Base-by-base conservation (phyloP, 2,797 vertebrate genomes). In the Xiphophorus birchmanni region DNA sequence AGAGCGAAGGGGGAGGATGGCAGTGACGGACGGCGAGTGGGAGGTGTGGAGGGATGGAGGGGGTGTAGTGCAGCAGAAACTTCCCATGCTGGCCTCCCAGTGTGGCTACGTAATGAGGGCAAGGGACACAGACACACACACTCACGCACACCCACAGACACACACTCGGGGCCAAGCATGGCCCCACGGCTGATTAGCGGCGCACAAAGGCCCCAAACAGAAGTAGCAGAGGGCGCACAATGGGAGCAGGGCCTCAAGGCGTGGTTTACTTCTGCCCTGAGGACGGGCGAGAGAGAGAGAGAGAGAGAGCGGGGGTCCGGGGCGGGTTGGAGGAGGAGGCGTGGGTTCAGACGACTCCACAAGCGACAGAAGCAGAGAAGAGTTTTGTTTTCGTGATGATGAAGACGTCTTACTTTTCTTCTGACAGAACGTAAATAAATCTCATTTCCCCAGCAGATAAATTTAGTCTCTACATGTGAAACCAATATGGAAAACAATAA, bases 141-240 rank as follows among this genome's bases (percentile, higher is more conserved):
- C 81, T 73, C 79, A 79, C 78, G 76, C 81, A 83, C 85, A 82
- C 82, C 71, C 81, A 4, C 84, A 86, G 58, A 88, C 88, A 92
- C 88, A 91, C 91, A 91, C 88, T 90, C 77, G 40, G 88, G 94
- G 96, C 93, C 92, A 94, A 95, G 96, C 96, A 97, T 97, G 97
- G 96, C 96, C 92, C 87, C 95, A 97, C 71, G 97, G 97, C 94
- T 98, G 97, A 97, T 97, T 97, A 96, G 94, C 91, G 86, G 90
- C 73, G 95, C 96, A 99, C 97, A 98, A 98, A 97, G 95, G 94
- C 87, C 92, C 96, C 97, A 97, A 97, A 97, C 95, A 97, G 94
- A 96, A 95, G 94, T 80, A 94, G 96, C 88, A 89, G 95, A 95
- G 93, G 89, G 86, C 94, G 95, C 94, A 93, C 96, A 95, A 95